Percentiles rank a stretch among this genome's conserved stretches.
Conservation (phyloP, 2,888 invertebrate genomes). For the Proisotoma minuta region DNA sequence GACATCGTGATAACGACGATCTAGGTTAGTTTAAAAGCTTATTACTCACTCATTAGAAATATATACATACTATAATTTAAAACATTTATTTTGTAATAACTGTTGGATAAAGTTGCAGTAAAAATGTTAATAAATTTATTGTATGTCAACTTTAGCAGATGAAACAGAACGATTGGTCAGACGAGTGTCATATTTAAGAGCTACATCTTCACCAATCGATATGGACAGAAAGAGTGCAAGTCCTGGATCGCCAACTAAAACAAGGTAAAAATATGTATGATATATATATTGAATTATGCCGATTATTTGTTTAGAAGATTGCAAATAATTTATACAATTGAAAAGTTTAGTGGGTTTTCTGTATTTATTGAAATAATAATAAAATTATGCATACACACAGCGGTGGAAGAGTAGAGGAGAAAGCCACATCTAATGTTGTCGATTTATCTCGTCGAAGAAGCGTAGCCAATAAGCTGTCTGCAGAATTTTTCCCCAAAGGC, state of each 20-base stretch:
- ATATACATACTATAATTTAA: background rate
- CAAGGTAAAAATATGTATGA: too few relatives aligned
- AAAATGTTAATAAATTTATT: too few relatives aligned
- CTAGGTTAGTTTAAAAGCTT: background rate
- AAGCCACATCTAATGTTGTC: conserved; percentile 36
- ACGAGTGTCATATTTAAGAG: conserved; percentile 89
- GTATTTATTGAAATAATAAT: background rate
- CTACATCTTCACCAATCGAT: conserved; percentile 59
- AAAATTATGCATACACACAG: conserved; percentile 18
- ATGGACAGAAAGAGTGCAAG: conserved; percentile 46
- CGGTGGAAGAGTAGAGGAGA: conserved; percentile 34
- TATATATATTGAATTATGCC: too few relatives aligned
- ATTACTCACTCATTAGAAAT: background rate
- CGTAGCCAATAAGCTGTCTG: conserved; percentile 44
- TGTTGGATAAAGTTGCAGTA: too few relatives aligned
- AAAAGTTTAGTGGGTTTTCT: background rate
- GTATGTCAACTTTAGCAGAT: too few relatives aligned
- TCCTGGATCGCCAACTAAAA: conserved; percentile 47
- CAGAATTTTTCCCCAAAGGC: conserved; percentile 48
- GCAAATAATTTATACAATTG: too few relatives aligned
- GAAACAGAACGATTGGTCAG: conserved; percentile 77
- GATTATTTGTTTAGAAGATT: too few relatives aligned
- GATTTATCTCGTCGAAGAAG: conserved; percentile 44
- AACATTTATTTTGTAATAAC: background rate
- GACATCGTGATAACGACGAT: background rate